Base-by-base conservation (phyloP, 2,888 invertebrate species). In the Watsonalla binaria region DNA sequence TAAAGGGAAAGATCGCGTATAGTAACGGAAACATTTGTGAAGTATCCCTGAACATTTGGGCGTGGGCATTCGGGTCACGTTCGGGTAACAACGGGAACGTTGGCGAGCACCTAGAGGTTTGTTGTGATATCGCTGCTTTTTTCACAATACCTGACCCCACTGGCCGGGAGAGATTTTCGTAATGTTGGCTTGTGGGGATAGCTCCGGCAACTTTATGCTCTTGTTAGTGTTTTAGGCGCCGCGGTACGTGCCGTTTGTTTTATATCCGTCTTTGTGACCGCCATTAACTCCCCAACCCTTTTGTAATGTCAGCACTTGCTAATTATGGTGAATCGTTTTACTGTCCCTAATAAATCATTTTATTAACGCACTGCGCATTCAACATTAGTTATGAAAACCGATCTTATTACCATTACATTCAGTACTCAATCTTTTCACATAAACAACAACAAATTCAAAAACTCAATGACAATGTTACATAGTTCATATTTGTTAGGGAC, bases 41-140 rank as follows among this genome's bases (percentile, higher is more conserved):
- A 86, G 86, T 86, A 86, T 85, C 82, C 81, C 76, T 63, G 78
- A 80, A 80, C 79, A 76, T 78, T 77, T 70, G 66, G 78, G 77
- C 74, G 74, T 79, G 72, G 69, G 78, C 76, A 87, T 85, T 78
- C 89, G 71, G 76, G 80, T 86, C 89, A 89, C 89, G 89, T 86
- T 60, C 74, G 66, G 67, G 80, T 77, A 84, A 84, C 86, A 86
- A 86, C 86, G 84, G 78, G 74, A 76, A 78, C 82, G 82, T 79
- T 60, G 80, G 76, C 76, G 78, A 79, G 78, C 79, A 84, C 82
- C 86, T 80, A 78, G 82, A 81, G 85, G 86, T 84, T 86, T 89
- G 89, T 88, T 86, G 86, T 86, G 87, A 87, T 89, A 89, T 84
- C 84, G 78, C 76, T 76, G 74, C 66, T 83, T 86, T 86, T 87